Base-by-base conservation (phyloP, 2,888 invertebrate species). In the Andrena trimmerana region DNA sequence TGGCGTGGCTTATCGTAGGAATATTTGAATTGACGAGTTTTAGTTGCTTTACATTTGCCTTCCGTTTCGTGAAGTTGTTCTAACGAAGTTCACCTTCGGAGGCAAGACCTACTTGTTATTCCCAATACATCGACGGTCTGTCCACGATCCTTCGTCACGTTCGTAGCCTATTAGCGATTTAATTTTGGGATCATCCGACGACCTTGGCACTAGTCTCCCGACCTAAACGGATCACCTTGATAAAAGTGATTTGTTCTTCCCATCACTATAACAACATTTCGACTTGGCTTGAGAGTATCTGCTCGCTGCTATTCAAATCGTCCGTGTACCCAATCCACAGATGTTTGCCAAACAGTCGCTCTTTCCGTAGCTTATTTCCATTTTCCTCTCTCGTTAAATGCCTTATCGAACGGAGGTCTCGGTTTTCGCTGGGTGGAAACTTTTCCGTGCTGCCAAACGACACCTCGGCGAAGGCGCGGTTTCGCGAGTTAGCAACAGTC, bases 401-500 rank as follows among this genome's bases (percentile, higher is more conserved):
- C 10, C 57, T 24, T 57, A 57, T 27, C 20, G 3, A 10, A 4
- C 36, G n/a, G 10, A 20, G 20, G 20, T 7, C 27, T 3, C 5
- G 36, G 27, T 7, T 70, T 29, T 24, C 29, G 31, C 42, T 42
- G 1, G 0, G 42, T 16, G 42, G 42, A 42, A 42, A 42, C 42
- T 42, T 42, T 72, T 10, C 27, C 10, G 4, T 8, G 27, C 20
- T 20, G 52, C 24, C 36, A 16, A 50, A 70, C 36, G 70, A 60
- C 54, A 50, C 16, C 42, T 13, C 33, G 20, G 52, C 7, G 60
- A 67, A 75, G 76, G 67, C 59, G 82, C 76, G 72, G 84, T 83
- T 83, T 79, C 68, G 24, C 68, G 83, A 69, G 83, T 78, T 84
- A 79, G 83, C 84, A 83, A 83, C 78, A 83, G 75, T 27, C 67